These are phyloP conservation scores for Drosophila takahashii DNA, from an alignment of 1,140 invertebrate genomes.

Conservation along the genomic window DNA sequence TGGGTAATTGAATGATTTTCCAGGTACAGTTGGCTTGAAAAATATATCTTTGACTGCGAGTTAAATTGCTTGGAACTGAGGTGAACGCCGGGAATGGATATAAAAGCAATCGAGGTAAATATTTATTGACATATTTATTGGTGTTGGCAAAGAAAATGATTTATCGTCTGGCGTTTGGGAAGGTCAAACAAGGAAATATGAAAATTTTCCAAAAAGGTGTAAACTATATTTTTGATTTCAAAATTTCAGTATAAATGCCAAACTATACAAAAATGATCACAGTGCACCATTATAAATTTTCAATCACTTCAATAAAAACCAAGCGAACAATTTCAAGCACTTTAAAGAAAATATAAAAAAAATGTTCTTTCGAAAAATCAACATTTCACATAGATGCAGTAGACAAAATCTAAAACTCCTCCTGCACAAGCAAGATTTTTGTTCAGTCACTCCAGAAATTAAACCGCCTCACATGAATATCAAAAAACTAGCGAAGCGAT, in stretches of 20 bases:
- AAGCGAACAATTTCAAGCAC: constrained; percentile 3
- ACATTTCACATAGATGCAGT: constrained; percentile 9
- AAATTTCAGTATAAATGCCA: not conserved
- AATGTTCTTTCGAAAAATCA: constrained; percentile 10
- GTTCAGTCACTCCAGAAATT: not conserved
- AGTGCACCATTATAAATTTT: not conserved
- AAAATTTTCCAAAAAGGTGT: not conserved
- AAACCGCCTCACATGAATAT: not conserved
- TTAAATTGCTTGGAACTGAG: constrained; percentile 64
- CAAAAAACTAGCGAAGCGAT: constrained; percentile 9
- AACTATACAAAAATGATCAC: not conserved
- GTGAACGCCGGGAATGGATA: constrained; percentile 11
- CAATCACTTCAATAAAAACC: constrained; percentile 11
- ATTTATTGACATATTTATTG: constrained; percentile 12
- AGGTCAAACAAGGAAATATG: not conserved
- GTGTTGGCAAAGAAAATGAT: constrained; percentile 14
- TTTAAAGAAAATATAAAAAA: constrained; percentile 2
- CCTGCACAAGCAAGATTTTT: not conserved
- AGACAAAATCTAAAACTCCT: constrained; percentile 2
- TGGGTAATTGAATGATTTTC: constrained; percentile 46
- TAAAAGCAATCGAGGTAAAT: constrained; percentile 2
- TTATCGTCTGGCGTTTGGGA: constrained; percentile 1
- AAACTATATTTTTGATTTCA: not conserved
- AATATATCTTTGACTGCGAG: constrained; percentile 19
- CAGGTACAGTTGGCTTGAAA: constrained; percentile 31